Evolutionary conservation across 2,113 vertebrate genomes (phyloP).

Genomic region (Rhineura floridana): DNA sequence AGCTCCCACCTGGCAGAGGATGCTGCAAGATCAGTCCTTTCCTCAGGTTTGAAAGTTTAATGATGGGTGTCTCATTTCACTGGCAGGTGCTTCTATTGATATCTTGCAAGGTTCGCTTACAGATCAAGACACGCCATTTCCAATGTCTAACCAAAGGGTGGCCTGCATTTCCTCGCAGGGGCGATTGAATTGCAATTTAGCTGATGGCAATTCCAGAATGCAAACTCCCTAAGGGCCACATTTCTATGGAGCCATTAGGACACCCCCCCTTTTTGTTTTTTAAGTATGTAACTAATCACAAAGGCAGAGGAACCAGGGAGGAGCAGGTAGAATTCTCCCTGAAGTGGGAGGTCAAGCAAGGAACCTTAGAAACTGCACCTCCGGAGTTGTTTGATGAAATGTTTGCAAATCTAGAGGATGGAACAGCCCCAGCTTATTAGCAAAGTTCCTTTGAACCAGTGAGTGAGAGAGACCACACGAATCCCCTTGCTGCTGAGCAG

Average conservation of each 20-base stretch:
- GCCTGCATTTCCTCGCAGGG: fast-evolving
- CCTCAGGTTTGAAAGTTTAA: conserved; percentile 38
- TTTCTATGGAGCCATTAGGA: not conserved
- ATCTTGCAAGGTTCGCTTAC: conserved; percentile 50
- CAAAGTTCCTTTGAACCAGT: no score
- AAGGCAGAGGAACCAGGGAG: not conserved
- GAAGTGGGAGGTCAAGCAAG: not conserved
- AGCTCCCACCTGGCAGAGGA: fast-evolving
- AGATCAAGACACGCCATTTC: conserved; percentile 40
- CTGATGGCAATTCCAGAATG: not conserved
- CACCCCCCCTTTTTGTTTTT: fast-evolving
- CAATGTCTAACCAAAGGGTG: not conserved
- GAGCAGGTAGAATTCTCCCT: not conserved
- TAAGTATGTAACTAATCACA: not conserved
- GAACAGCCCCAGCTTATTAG: not conserved
- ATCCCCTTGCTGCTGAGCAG: not conserved
- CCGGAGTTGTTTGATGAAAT: not conserved
- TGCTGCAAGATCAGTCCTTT: not conserved
- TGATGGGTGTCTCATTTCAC: conserved; percentile 32
- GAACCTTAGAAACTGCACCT: not conserved
- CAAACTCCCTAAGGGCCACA: fast-evolving
- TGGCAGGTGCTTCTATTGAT: conserved; percentile 18
- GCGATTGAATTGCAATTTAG: conserved; percentile 48
- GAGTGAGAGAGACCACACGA: fast-evolving
- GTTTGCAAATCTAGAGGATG: not conserved